Evolutionary conservation across 2,797 vertebrate genomes (phyloP), one percentile per base, ranked within the genome.

Genomic region (Allobates femoralis): DNA sequence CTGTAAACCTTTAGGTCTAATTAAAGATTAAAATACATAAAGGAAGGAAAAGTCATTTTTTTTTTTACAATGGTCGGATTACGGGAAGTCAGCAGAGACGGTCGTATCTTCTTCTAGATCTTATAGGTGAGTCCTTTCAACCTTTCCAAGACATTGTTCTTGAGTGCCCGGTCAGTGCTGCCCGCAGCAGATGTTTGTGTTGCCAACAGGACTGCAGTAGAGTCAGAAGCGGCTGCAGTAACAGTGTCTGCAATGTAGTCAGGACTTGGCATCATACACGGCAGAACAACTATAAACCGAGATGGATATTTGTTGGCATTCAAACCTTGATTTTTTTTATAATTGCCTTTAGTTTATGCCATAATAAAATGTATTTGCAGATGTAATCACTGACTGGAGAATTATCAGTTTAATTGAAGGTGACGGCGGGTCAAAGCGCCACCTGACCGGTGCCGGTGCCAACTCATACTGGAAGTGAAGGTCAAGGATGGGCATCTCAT

Each of bases 1-100:
- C 56, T 66, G 75, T n/a, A 34, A 74, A 37, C 69, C 69, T 76
- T 46, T 26, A 3, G 23, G 79, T 80, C 78, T 88, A 88, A 88
- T 88, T 88, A 88, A 88, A 88, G 62, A 88, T 88, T 88, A 81
- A 87, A 81, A 51, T 80, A 50, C 64, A 73, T 26, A 77, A 88
- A 28, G 30, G 60, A 76, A 77, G 77, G 30, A 80, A 81, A 81
- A 81, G 19, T n/a, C 51, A 50, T 66, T 79, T n/a, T 66, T 37
- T 46, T 37, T 46, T 84, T 75, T 74, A 74, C 56, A 37, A 46
- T 28, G 53, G n/a, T 85, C 78, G 11, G 23, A 76, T 85, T 85
- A 67, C 78, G 50, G 23, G 71, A 81, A 56, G 67, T 88, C 86
- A 88, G 86, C 83, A 85, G 26, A 73, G 69, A 21, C 41, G 11